A percentile compares a stretch with the other conserved stretches of the same genome.
phyloP scores from a whole-genome alignment of 2,888 invertebrate genomes.

The Standfussiana lucernea region DNA sequence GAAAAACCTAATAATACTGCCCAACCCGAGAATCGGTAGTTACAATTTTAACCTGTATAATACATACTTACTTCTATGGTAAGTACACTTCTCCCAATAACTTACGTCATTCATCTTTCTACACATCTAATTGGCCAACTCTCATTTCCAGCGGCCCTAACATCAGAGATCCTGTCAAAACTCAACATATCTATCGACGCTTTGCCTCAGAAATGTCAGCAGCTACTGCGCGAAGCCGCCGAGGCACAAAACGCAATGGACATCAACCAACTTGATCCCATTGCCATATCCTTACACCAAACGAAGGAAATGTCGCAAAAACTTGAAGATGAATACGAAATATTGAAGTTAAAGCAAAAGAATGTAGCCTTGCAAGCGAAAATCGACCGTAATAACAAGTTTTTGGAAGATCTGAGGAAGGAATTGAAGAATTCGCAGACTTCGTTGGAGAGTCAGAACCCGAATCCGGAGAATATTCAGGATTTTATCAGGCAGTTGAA shows the following conservation, averaged over 20 bases:
- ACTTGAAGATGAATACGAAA: conserved; percentile 82
- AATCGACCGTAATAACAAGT: conserved; percentile 82
- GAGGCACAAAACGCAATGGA: conserved; percentile 71
- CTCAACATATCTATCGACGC: conserved; percentile 80
- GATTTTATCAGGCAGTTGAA: conserved; percentile 83
- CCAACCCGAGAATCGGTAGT: background rate
- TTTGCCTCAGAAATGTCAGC: conserved; percentile 82
- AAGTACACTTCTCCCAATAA: background rate
- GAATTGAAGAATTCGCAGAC: conserved; percentile 80
- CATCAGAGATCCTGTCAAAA: conserved; percentile 78
- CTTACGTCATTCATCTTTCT: background rate
- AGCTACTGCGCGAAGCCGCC: conserved; percentile 74
- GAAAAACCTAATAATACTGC: background rate
- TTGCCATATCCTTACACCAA: conserved; percentile 77
- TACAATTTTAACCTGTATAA: background rate
- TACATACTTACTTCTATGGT: background rate
- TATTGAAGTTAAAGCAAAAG: conserved; percentile 82
- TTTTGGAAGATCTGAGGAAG: conserved; percentile 76
- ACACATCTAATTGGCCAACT: background rate
- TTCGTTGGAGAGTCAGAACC: conserved; percentile 74
- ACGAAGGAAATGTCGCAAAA: conserved; percentile 75
- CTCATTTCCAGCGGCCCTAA: conserved; percentile 74
- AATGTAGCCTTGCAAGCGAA: conserved; percentile 79
- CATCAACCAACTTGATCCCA: conserved; percentile 78
- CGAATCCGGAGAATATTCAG: conserved; percentile 82